Base-by-base conservation (phyloP, 2,113 vertebrate species). In the Catharus bicknelli region DNA sequence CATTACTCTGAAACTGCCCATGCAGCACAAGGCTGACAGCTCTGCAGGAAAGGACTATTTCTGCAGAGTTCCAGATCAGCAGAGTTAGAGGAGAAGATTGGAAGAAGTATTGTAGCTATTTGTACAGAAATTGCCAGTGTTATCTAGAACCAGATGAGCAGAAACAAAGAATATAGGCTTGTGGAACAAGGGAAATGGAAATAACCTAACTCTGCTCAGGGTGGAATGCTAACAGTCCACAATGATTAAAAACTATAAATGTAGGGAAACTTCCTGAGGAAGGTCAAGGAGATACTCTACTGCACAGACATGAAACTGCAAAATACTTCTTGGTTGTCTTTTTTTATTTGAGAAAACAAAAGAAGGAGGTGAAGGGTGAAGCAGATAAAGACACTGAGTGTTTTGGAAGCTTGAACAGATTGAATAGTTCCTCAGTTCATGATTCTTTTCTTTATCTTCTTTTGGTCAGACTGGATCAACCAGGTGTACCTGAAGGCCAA, bases 401-500 rank as follows among this genome's bases (percentile, higher is more conserved):
- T 72, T 85, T 54, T 30, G 40, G 66, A 87, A 88, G 30, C 40
- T 40, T 58, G 13, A 67, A 54, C 11, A 12, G 40, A 26, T 70
- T 53, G 68, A 91, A 57, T 84, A 58, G 29, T 92, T 73, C 64
- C 27, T 64, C 48, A 50, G 26, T 69, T 89, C 45, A 8, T 83
- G 55, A 64, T 42, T 70, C 9, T 79, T 84, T 67, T 55, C 45
- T 93, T 66, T 81, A 7, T 95, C 59, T 93, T 75, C n/a, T 68
- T 72, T 83, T 69, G 27, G 30, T 45, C 79, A 99, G 99, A 98
- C 57, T 99, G 99, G 99, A 98, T 99, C 96, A 97, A 95, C 88
- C 95, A 97, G 40, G 98, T 98, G 21, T 99, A 98, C 96, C 91
- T 99, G 94, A 98, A 98, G 0, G 97, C 98, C 90, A 99, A 99